Evolutionary conservation across 1,140 invertebrate genomes (phyloP).

Genomic region (Drosophila triauraria): DNA sequence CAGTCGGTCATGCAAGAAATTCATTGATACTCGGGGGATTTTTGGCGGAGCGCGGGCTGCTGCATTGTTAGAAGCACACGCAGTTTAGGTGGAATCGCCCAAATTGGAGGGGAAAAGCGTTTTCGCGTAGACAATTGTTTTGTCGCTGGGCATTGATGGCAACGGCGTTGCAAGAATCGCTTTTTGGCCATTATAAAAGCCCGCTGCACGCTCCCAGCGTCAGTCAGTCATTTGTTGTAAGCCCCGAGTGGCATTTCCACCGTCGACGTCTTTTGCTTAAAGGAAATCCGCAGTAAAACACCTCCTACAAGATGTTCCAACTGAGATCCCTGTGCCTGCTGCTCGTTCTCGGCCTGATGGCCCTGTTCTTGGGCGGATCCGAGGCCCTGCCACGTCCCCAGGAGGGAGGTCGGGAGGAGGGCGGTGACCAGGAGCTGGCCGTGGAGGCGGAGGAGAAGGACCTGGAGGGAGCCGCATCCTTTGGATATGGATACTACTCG

Average conservation of each 20-base stretch:
- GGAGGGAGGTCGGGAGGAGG: conserved; percentile 44
- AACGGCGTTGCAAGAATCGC: conserved; percentile 72
- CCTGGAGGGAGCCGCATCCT: conserved; percentile 70
- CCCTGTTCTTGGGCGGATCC: conserved; percentile 32
- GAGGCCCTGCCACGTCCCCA: conserved; percentile 65
- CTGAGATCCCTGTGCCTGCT: conserved; percentile 49
- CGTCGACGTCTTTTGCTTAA: conserved; percentile 6
- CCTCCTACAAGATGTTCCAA: conserved; percentile 54
- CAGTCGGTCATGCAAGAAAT: conserved; percentile 84
- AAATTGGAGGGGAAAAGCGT: conserved; percentile 53
- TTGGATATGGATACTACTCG: conserved; percentile 77
- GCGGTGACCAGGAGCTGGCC: conserved; percentile 59
- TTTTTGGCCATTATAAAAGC: conserved; percentile 71
- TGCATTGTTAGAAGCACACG: conserved; percentile 68
- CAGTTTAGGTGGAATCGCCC: conserved; percentile 59
- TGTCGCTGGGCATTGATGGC: conserved; percentile 80
- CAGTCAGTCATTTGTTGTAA: conserved; percentile 72
- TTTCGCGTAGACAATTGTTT: conserved; percentile 78
- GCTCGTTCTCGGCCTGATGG: conserved; percentile 52
- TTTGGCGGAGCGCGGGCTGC: conserved; percentile 16
- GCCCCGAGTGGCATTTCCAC: conserved; percentile 71
- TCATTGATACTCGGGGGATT: conserved; percentile 64
- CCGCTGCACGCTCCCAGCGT: conserved; percentile 53
- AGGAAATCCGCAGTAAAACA: conserved; percentile 8
- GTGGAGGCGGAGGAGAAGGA: conserved; percentile 74